These are phyloP conservation scores for Phalangium opilio DNA, from an alignment of 2,888 invertebrate genomes.

Conservation along the genomic window DNA sequence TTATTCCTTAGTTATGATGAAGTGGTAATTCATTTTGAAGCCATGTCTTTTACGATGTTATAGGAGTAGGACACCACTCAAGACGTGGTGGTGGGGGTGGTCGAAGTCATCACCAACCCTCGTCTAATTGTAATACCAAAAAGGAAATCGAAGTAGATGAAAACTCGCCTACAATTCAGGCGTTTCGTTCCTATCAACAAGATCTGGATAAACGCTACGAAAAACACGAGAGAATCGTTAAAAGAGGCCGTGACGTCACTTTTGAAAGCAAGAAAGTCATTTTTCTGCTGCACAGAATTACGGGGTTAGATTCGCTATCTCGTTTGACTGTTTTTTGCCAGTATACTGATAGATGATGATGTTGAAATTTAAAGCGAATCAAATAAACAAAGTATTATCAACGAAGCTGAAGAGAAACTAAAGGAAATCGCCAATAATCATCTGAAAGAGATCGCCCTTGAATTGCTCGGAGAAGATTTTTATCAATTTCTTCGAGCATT, in stretches of 20 bases:
- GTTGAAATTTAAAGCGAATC: slow-evolving; percentile 29
- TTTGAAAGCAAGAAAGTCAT: slow-evolving; percentile 82
- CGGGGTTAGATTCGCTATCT: slow-evolving; percentile 36
- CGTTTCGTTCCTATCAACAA: slow-evolving; percentile 25
- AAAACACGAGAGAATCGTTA: slow-evolving; percentile 63
- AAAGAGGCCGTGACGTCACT: slow-evolving; percentile 64
- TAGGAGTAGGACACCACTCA: too few relatives aligned
- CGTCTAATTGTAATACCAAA: too few relatives aligned
- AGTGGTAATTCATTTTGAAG: too few relatives aligned
- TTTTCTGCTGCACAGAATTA: slow-evolving; percentile 61
- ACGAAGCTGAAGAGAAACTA: slow-evolving; percentile 51
- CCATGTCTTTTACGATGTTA: too few relatives aligned
- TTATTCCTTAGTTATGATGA: too few relatives aligned
- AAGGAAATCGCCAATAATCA: slow-evolving; percentile 43
- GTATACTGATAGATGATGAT: too few relatives aligned
- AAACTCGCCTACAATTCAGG: slow-evolving; percentile 5
- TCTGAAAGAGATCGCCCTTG: slow-evolving; percentile 52
- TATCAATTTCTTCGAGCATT: slow-evolving; percentile 52
- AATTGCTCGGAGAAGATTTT: slow-evolving; percentile 53
- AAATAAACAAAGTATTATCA: slow-evolving; percentile 39
- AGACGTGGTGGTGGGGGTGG: too few relatives aligned
- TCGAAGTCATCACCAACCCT: too few relatives aligned
- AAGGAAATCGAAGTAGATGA: slow-evolving; percentile 4
- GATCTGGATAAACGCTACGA: slow-evolving; percentile 62
- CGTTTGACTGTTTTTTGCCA: too few relatives aligned